Conservation (phyloP, 2,888 invertebrate species). For the Nemotelus pantherinus region DNA sequence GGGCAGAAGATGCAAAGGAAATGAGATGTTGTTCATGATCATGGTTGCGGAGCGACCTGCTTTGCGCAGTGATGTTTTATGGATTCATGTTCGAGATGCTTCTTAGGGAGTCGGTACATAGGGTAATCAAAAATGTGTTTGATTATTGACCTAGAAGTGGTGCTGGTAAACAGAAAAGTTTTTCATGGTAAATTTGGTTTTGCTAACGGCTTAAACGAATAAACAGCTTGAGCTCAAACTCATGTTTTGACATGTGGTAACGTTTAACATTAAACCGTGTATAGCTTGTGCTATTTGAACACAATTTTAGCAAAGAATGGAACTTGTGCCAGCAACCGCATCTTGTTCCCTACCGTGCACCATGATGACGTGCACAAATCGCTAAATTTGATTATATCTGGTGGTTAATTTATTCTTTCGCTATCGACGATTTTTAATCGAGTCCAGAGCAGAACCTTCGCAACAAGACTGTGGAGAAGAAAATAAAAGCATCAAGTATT, state of each 20-base stretch:
- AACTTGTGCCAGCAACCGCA: constrained; percentile 18
- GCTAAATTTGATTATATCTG: constrained; percentile 48
- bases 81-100: background rate
- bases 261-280: too few species aligned
- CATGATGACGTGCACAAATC: constrained; percentile 46
- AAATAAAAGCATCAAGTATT: constrained; percentile 4
- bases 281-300: too few species aligned
- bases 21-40: constrained; percentile 37
- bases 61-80: constrained; percentile 13
- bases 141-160: too few species aligned
- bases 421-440: constrained; percentile 46
- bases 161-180: too few species aligned
- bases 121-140: too few species aligned
- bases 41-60: constrained; percentile 11
- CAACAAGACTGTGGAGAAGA: constrained; percentile 13
- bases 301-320: background rate
- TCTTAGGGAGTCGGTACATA: constrained; percentile 3
- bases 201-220: too few species aligned
- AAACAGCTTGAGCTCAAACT: too few species aligned
- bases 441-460: constrained; percentile 11
- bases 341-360: constrained; percentile 11
- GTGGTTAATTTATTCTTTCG: constrained; percentile 47
- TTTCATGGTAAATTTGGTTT: too few species aligned
- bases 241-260: too few species aligned
- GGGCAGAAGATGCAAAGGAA: constrained; percentile 40